These are phyloP conservation scores for Spilogale gracilis DNA, from an alignment of 2,113 vertebrate species.

Conservation along the genomic window DNA sequence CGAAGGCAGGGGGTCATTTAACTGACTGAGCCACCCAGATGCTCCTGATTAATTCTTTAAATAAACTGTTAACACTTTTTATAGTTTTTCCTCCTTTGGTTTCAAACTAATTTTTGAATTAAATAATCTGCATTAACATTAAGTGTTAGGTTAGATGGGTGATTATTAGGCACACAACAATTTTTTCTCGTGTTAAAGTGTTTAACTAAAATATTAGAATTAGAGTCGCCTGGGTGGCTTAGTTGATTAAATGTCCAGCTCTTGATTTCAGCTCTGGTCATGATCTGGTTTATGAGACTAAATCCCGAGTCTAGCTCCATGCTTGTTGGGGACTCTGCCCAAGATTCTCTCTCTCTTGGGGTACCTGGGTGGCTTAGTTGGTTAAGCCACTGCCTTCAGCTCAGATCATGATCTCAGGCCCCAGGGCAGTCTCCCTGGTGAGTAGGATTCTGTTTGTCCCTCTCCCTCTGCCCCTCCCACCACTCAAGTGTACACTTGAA, in stretches of 20 bases:
- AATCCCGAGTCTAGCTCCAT: too few relatives aligned
- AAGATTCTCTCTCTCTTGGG: too few relatives aligned
- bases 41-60: neutral
- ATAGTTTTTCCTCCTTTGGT: neutral
- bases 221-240: neutral
- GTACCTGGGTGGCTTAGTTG: neutral
- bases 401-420: neutral
- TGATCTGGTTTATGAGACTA: neutral
- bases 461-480: neutral
- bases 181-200: neutral
- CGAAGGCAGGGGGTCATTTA: too few relatives aligned
- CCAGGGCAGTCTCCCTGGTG: neutral
- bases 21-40: neutral
- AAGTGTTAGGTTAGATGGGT: constrained; percentile 8
- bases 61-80: neutral
- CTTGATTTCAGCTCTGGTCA: neutral
- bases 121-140: neutral
- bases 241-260: neutral
- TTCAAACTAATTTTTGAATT: constrained; percentile 7
- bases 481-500: neutral
- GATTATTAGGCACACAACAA: neutral
- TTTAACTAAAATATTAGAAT: neutral
- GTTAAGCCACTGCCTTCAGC: neutral
- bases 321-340: too few relatives aligned
- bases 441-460: neutral